Percentiles rank a stretch among this genome's conserved stretches.
Conservation (phyloP, 2,113 vertebrate species). For the Daubentonia madagascariensis region DNA sequence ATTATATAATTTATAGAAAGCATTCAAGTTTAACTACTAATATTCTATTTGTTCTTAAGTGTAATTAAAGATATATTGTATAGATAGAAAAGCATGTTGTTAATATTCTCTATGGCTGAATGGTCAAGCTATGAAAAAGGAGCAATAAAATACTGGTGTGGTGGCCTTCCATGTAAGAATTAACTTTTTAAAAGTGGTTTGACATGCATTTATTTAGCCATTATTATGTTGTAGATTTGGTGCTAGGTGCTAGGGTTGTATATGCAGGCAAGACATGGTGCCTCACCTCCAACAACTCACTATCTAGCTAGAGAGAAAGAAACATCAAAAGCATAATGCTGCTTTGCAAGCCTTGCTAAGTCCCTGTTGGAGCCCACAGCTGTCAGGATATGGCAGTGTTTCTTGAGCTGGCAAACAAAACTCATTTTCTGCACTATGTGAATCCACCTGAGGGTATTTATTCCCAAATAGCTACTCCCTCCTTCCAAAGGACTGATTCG, state of each 20-base stretch:
- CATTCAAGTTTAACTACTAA: not conserved
- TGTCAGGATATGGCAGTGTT: constrained; percentile 5
- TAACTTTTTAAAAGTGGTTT: not conserved
- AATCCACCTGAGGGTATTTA: constrained; percentile 12
- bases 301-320: not conserved
- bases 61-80: not conserved
- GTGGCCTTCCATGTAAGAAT: not conserved
- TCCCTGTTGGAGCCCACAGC: constrained; percentile 12
- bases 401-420: not conserved
- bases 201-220: not conserved
- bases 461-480: constrained; percentile 2
- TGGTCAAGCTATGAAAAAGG: not conserved
- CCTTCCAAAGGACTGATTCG: constrained; percentile 18
- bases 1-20: not conserved
- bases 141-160: not conserved
- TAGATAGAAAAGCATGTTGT: not conserved
- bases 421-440: constrained; percentile 19
- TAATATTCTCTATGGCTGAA: not conserved
- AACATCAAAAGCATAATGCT: not conserved
- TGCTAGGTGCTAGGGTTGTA: not conserved
- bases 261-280: not conserved
- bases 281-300: not conserved
- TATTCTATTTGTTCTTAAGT: not conserved
- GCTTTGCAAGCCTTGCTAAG: not conserved
- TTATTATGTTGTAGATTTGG: not conserved